A percentile compares a stretch with the other conserved stretches of the same genome.
Evolutionary conservation across 2,797 vertebrate genomes (phyloP).

Genomic region (Poeciliopsis presidionis): DNA sequence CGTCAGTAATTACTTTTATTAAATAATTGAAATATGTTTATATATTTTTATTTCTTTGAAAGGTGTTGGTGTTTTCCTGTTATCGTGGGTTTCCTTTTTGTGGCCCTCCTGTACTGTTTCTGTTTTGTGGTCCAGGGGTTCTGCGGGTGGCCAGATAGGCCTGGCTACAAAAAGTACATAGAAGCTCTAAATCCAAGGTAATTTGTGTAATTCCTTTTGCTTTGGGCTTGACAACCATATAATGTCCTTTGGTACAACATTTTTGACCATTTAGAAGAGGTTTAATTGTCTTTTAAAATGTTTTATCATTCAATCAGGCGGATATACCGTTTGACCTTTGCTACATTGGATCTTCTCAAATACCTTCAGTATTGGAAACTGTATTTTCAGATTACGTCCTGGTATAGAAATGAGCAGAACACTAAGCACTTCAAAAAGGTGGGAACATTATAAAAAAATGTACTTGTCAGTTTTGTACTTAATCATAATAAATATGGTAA

Average conservation of each 20-base stretch:
- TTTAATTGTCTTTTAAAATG: background rate
- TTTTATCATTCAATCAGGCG: constrained; percentile 49
- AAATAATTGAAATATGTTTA: background rate
- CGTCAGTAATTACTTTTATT: background rate
- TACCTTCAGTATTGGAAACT: constrained; percentile 79
- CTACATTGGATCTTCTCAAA: constrained; percentile 75
- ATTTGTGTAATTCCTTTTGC: background rate
- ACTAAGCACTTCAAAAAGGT: constrained; percentile 78
- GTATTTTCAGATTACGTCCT: constrained; percentile 76
- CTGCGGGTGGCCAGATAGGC: constrained; percentile 79
- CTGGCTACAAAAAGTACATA: constrained; percentile 79
- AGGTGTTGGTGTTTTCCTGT: constrained; percentile 74
- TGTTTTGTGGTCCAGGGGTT: constrained; percentile 76
- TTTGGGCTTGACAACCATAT: background rate
- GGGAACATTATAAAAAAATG: background rate
- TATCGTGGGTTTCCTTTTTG: constrained; percentile 67
- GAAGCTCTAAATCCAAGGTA: constrained; percentile 82
- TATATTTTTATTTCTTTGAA: constrained; percentile 11
- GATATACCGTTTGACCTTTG: constrained; percentile 76
- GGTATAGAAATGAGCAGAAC: constrained; percentile 77
- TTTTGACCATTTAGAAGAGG: background rate
- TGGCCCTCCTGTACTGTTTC: constrained; percentile 76
- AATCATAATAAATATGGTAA: background rate
- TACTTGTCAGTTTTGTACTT: background rate
- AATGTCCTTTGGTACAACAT: background rate